Percentiles rank a stretch among this genome's conserved stretches.
These are phyloP conservation scores for Mus caroli DNA, from an alignment of 2,797 vertebrate genomes.

Conservation along the genomic window DNA sequence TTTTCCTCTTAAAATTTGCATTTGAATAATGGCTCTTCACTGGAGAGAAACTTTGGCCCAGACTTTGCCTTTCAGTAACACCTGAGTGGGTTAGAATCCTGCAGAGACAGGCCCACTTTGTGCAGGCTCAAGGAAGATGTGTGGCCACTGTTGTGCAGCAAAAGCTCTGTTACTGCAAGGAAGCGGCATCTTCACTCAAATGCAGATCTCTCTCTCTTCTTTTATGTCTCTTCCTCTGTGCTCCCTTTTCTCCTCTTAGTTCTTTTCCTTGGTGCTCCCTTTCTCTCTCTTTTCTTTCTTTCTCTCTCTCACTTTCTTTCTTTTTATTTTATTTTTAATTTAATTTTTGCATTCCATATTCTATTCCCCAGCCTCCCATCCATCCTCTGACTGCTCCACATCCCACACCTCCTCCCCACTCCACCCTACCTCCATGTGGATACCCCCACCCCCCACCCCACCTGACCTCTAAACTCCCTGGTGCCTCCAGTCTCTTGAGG, in stretches of 20 bases:
- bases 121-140: not conserved
- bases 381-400: too few relatives aligned
- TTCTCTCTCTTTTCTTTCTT: too few relatives aligned
- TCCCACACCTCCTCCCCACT: too few relatives aligned
- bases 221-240: not conserved
- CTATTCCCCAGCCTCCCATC: too few relatives aligned
- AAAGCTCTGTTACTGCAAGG: not conserved
- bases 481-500: too few relatives aligned
- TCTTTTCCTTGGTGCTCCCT: not conserved
- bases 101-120: not conserved
- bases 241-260: not conserved
- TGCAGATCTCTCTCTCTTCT: not conserved
- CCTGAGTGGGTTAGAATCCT: not conserved
- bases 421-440: too few relatives aligned
- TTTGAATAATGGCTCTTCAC: conserved; percentile 25
- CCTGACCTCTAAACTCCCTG: too few relatives aligned
- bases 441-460: too few relatives aligned
- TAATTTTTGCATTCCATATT: too few relatives aligned
- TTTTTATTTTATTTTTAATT: too few relatives aligned
- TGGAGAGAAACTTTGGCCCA: not conserved
- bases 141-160: not conserved
- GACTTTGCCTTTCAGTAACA: not conserved
- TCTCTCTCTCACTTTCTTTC: too few relatives aligned
- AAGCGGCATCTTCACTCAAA: not conserved
- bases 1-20: conserved; percentile 28